phyloP scores from a whole-genome alignment of 2,888 invertebrate genomes.

The Ariolimax columbianus region DNA sequence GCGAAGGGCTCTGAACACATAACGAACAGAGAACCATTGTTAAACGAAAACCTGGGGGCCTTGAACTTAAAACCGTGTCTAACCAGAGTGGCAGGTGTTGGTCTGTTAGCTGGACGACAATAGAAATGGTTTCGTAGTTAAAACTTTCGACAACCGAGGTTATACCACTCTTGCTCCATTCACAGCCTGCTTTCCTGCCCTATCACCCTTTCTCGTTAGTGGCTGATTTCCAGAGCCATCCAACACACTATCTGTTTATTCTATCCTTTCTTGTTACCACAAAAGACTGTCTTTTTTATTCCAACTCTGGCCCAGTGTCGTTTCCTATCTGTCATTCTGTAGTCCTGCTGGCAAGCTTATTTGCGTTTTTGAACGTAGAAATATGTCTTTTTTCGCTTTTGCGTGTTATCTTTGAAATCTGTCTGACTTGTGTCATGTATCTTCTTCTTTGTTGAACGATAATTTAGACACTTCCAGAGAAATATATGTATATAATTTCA shows the following conservation, averaged over 20 bases:
- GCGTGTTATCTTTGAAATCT: too few species aligned
- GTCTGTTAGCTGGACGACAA: neutral
- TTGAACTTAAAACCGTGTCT: neutral
- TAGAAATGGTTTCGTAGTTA: neutral
- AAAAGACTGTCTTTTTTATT: neutral
- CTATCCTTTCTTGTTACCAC: too few species aligned
- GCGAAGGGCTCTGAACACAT: too few species aligned
- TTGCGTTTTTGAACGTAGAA: neutral
- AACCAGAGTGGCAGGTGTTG: neutral
- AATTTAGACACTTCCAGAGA: too few species aligned
- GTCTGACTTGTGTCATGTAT: too few species aligned
- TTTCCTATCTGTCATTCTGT: neutral
- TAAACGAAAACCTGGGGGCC: neutral
- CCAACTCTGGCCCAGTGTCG: neutral
- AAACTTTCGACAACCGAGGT: conserved; percentile 2
- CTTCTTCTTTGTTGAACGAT: too few species aligned
- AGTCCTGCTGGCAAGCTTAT: neutral
- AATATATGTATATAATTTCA: too few species aligned
- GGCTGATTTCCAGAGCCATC: neutral
- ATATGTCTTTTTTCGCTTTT: too few species aligned
- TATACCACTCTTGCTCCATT: conserved; percentile 13
- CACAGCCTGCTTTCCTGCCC: neutral
- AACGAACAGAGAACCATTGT: too few species aligned
- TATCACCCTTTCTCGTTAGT: neutral
- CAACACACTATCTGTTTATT: neutral